phyloP scores from a whole-genome alignment of 2,113 vertebrate genomes.

The Danionella cerebrum region DNA sequence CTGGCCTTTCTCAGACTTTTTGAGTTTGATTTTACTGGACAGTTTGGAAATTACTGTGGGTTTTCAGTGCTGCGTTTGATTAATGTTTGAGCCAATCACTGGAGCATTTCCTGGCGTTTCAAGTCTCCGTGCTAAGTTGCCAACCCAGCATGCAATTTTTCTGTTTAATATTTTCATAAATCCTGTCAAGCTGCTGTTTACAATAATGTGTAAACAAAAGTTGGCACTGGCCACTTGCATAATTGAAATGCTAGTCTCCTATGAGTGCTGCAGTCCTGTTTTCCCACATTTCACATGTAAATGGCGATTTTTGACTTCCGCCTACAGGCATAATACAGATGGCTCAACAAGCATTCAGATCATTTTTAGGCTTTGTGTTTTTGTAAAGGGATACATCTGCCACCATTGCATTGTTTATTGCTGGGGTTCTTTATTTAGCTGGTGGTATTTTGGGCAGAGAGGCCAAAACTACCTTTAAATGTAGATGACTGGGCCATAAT shows the following conservation, averaged over 20 bases:
- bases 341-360: neutral
- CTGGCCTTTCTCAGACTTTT: neutral
- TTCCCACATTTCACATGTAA: neutral
- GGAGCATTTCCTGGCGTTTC: neutral
- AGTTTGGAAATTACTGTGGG: constrained; percentile 17
- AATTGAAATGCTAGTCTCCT: neutral
- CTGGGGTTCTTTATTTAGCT: neutral
- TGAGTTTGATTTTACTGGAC: constrained; percentile 20
- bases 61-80: constrained; percentile 12
- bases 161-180: constrained; percentile 18
- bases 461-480: neutral
- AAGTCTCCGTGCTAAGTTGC: neutral
- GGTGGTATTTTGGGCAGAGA: neutral
- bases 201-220: neutral
- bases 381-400: constrained; percentile 4
- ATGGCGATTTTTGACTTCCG: neutral
- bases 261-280: neutral
- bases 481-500: too few relatives aligned
- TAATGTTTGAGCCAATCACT: constrained; percentile 5
- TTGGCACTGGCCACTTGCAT: neutral
- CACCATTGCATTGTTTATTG: neutral
- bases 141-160: constrained; percentile 1
- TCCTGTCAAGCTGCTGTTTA: constrained; percentile 9
- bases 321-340: constrained; percentile 11
- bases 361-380: neutral